Conservation (phyloP, 2,113 vertebrate genomes). For the Cacatua alba region DNA sequence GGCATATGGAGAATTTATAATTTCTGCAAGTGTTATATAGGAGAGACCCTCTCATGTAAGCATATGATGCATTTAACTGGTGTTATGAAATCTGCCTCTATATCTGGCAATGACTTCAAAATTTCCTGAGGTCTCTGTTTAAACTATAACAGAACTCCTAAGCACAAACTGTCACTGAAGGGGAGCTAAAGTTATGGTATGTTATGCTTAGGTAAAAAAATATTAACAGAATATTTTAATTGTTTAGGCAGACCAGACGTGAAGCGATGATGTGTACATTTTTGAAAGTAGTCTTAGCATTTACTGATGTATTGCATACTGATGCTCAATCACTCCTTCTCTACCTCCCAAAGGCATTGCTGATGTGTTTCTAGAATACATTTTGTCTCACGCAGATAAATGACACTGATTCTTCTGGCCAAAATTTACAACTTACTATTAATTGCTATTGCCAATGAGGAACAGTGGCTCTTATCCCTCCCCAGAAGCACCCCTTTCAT, state of each 20-base stretch:
- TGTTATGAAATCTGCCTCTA: constrained; percentile 45
- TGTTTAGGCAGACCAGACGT: background rate
- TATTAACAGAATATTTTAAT: constrained; percentile 25
- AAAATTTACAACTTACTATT: background rate
- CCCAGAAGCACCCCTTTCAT: background rate
- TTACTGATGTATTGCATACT: background rate
- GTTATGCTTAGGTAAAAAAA: constrained; percentile 32
- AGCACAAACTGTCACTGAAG: background rate
- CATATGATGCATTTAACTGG: constrained; percentile 40
- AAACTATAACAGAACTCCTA: constrained; percentile 10
- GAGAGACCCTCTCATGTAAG: constrained; percentile 33
- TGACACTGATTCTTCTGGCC: background rate
- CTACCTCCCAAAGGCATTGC: background rate
- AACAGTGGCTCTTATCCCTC: background rate
- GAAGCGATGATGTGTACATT: background rate
- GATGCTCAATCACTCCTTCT: background rate
- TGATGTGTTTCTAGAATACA: background rate
- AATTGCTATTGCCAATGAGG: background rate
- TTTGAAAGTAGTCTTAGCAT: background rate
- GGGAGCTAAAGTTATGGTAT: background rate
- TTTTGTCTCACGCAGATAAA: background rate
- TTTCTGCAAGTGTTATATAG: constrained; percentile 53
- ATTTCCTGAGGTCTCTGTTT: constrained; percentile 46
- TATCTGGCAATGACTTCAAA: constrained; percentile 49
- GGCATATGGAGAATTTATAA: constrained; percentile 56